These are phyloP conservation scores for Amniataba percoides DNA, from an alignment of 2,797 vertebrate genomes.

Conservation along the genomic window DNA sequence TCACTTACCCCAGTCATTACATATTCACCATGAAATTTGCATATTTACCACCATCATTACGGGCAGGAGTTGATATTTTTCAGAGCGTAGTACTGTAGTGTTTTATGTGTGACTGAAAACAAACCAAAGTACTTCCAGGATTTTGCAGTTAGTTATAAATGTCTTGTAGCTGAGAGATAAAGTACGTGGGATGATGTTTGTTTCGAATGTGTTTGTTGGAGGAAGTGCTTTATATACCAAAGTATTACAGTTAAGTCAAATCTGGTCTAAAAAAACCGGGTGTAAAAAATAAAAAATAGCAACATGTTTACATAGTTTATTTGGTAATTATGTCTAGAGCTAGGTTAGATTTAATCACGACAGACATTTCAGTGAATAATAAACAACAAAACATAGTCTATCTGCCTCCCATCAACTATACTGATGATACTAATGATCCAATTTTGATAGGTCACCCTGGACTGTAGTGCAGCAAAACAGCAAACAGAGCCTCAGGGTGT, in stretches of 20 bases:
- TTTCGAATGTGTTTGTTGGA: not conserved
- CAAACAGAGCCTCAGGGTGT: constrained; percentile 67
- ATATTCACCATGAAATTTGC: not conserved
- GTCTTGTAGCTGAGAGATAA: not conserved
- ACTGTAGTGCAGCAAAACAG: constrained; percentile 45
- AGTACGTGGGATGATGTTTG: not conserved
- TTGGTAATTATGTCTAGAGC: not conserved
- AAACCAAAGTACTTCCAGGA: not conserved
- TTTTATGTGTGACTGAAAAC: not conserved
- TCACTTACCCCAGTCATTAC: not conserved
- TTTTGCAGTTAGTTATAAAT: not conserved
- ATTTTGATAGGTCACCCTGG: constrained; percentile 33
- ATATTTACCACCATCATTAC: not conserved
- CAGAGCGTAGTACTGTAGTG: not conserved
- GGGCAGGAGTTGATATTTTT: not conserved
- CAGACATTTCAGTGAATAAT: not conserved
- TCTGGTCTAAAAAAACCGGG: not conserved
- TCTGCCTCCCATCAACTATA: constrained; percentile 24
- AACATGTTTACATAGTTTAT: not conserved
- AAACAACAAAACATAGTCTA: not conserved
- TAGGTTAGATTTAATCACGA: not conserved
- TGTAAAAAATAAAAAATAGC: not conserved
- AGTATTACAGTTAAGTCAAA: not conserved
- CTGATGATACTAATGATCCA: constrained; percentile 4
- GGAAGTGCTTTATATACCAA: not conserved